Base-by-base conservation (phyloP, 2,888 invertebrate species). In the Hirtodrosophila confusa region DNA sequence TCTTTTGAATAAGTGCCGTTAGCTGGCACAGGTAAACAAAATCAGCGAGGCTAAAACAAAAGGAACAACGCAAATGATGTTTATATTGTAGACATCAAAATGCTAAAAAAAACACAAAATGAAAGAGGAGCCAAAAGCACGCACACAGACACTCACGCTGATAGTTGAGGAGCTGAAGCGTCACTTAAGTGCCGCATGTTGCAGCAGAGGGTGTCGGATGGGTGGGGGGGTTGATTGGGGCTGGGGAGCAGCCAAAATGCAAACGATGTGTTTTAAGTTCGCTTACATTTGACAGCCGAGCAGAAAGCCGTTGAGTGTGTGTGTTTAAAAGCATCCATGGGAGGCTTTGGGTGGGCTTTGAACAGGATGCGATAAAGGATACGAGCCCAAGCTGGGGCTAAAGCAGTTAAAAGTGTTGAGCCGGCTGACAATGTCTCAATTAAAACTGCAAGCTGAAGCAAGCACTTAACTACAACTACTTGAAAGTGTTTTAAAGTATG, bases 251-350 rank as follows among this genome's bases (percentile, higher is more conserved):
- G 44, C 67, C 75, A 75, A 75, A 86, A 83, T 83, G 82, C 82
- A 83, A 86, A 83, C 82, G 82, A 83, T 80, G 82, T 87, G 87
- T 83, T 83, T 86, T 83, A 86, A 83, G 87, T 82, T 86, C 82
- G 85, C 87, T 86, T 86, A 82, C 82, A 86, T 86, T 80, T 86
- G 84, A 86, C 84, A 86, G 86, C 70, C 67, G 65, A 70, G 66
- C 66, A 41, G 68, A 78, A 83, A 68, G 77, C 65, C 62, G 68
- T 70, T 69, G 72, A 84, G 86, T 83, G 75, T 69, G 33, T 60
- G 74, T 82, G 49, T 80, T 80, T 86, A 86, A 82, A 82, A 82
- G 87, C 82, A 72, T 80, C 63, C 75, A 71, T 80, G 48, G 50
- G 44, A 27, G 57, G 39, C 62, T 69, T 64, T 58, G 50, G 54